Conservation (phyloP, 2,797 vertebrate genomes). For the Fratercula arctica region DNA sequence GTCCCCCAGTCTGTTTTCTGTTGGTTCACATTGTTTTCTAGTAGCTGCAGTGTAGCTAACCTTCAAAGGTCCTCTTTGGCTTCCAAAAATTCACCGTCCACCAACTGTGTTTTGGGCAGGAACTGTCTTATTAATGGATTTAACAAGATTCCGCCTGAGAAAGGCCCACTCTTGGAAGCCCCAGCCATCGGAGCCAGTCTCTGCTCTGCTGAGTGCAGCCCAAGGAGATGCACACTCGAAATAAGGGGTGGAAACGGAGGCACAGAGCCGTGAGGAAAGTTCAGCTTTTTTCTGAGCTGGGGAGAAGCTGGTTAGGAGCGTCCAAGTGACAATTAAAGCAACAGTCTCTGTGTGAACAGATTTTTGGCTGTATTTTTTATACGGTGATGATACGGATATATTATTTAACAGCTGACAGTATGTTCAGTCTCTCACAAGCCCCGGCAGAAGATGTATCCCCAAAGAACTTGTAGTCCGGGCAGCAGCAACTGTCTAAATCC, state of each 20-base stretch:
- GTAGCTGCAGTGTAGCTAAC: background rate
- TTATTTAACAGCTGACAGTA: slow-evolving; percentile 42
- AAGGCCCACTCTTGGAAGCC: background rate
- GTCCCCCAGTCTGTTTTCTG: background rate
- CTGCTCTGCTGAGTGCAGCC: background rate
- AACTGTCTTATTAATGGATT: background rate
- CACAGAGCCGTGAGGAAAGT: background rate
- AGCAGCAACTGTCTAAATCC: background rate
- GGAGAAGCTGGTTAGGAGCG: background rate
- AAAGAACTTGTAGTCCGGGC: background rate
- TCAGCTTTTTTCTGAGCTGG: background rate
- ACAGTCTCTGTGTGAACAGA: background rate
- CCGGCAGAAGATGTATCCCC: background rate
- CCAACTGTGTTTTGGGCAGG: background rate
- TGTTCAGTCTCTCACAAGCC: slow-evolving; percentile 1
- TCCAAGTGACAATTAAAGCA: slow-evolving; percentile 2
- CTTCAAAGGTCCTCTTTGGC: background rate
- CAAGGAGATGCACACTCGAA: background rate
- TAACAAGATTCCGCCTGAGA: background rate
- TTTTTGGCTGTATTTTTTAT: slow-evolving; percentile 35
- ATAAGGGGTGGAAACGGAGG: background rate
- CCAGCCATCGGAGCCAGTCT: background rate
- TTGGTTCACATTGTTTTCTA: background rate
- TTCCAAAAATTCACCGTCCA: background rate
- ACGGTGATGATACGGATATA: slow-evolving; percentile 7